phyloP scores from a whole-genome alignment of 1,140 invertebrate genomes.

The Caerostris extrusa region DNA sequence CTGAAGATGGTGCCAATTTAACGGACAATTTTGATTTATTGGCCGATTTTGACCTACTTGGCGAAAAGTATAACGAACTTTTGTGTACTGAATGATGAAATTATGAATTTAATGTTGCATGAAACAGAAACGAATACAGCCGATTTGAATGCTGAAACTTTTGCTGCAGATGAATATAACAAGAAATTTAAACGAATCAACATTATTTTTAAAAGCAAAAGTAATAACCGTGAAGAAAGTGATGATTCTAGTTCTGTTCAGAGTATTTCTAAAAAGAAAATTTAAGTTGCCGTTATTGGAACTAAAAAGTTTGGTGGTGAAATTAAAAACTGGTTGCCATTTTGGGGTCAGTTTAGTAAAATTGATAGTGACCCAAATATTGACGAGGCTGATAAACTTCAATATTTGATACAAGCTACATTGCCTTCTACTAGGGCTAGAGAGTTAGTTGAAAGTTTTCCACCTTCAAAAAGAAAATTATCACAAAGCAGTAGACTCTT shows the following conservation, averaged over 20 bases:
- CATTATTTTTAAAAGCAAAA: neutral
- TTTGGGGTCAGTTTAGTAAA: constrained; percentile 23
- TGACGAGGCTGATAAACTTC: constrained; percentile 38
- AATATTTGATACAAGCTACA: constrained; percentile 45
- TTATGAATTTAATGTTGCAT: too few relatives aligned
- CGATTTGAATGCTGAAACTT: neutral
- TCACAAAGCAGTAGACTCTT: too few relatives aligned
- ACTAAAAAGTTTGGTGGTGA: constrained; percentile 31
- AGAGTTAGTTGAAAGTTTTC: constrained; percentile 78
- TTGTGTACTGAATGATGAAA: too few relatives aligned
- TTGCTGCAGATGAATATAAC: neutral
- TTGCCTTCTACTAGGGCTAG: neutral
- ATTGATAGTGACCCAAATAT: neutral
- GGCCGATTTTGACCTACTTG: too few relatives aligned
- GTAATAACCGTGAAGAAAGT: neutral
- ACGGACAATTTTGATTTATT: too few relatives aligned
- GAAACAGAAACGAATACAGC: too few relatives aligned
- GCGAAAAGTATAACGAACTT: too few relatives aligned
- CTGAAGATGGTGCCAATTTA: too few relatives aligned
- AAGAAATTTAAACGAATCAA: neutral
- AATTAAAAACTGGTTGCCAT: constrained; percentile 41
- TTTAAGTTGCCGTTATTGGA: neutral
- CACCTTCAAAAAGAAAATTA: neutral
- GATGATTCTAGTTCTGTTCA: neutral
- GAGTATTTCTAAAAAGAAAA: too few relatives aligned